phyloP scores from a whole-genome alignment of 2,888 invertebrate genomes.

The Ceratothoa steindachneri region DNA sequence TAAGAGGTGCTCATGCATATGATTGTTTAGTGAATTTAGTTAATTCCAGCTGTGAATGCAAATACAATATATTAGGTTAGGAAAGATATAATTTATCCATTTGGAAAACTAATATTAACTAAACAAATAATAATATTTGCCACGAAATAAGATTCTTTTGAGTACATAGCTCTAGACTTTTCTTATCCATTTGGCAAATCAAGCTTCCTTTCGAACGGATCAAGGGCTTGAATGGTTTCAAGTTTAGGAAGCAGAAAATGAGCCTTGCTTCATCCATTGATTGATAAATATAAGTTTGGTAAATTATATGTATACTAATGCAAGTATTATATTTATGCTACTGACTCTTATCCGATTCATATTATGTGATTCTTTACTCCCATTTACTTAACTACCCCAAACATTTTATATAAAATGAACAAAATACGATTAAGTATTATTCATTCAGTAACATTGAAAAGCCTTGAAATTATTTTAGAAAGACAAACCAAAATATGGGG shows the following conservation, averaged over 20 bases:
- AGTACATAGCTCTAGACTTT: not conserved
- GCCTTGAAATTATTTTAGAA: too few species aligned
- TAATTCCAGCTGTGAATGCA: not conserved
- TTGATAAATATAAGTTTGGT: not conserved
- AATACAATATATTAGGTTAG: not conserved
- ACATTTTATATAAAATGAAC: too few species aligned
- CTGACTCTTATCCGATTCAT: too few species aligned
- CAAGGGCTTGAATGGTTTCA: not conserved
- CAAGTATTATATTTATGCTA: not conserved
- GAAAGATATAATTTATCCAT: not conserved
- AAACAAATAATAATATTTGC: not conserved
- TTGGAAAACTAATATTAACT: not conserved
- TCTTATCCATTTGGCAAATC: not conserved
- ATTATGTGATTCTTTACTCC: too few species aligned
- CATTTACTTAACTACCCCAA: too few species aligned
- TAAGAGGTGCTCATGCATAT: constrained; percentile 13
- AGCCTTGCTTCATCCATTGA: not conserved
- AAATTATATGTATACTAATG: not conserved
- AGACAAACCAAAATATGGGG: too few species aligned
- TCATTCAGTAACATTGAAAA: too few species aligned
- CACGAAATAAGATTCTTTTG: not conserved
- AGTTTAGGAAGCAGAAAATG: not conserved
- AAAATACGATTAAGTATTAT: too few species aligned
- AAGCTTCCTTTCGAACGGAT: not conserved
- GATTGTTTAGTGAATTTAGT: not conserved